phyloP scores from a whole-genome alignment of 2,888 invertebrate genomes.

The Dione juno region DNA sequence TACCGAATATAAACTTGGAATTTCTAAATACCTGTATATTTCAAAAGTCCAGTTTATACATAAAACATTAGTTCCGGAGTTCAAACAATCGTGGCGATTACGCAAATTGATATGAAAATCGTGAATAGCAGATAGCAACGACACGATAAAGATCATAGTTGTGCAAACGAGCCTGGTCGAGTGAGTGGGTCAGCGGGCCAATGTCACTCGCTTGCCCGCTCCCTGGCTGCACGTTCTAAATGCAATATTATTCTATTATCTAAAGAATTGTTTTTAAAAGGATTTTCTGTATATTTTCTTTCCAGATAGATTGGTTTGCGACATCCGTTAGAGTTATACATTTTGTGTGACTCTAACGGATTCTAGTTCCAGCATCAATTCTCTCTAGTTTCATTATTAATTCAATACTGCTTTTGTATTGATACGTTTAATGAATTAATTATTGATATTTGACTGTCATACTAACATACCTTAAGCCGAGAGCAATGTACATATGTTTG shows the following conservation, averaged over 20 bases:
- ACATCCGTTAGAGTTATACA: background rate
- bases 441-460: no score
- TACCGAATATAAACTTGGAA: slow-evolving; percentile 12
- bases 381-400: no score
- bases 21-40: slow-evolving; percentile 22
- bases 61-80: slow-evolving; percentile 41
- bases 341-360: no score
- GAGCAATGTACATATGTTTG: no score
- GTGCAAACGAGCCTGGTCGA: slow-evolving; percentile 54
- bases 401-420: no score
- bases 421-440: no score
- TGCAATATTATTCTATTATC: slow-evolving; percentile 34
- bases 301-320: background rate
- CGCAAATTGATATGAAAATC: slow-evolving; percentile 43
- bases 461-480: no score
- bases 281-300: background rate
- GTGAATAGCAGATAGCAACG: slow-evolving; percentile 40
- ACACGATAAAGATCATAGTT: slow-evolving; percentile 50
- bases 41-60: slow-evolving; percentile 31
- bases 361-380: no score
- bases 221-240: slow-evolving; percentile 51
- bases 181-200: slow-evolving; percentile 69
- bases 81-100: slow-evolving; percentile 39
- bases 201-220: slow-evolving; percentile 58
- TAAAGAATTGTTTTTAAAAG: background rate